Base-by-base conservation (phyloP, 2,888 invertebrate genomes). In the Cantharis rustica region DNA sequence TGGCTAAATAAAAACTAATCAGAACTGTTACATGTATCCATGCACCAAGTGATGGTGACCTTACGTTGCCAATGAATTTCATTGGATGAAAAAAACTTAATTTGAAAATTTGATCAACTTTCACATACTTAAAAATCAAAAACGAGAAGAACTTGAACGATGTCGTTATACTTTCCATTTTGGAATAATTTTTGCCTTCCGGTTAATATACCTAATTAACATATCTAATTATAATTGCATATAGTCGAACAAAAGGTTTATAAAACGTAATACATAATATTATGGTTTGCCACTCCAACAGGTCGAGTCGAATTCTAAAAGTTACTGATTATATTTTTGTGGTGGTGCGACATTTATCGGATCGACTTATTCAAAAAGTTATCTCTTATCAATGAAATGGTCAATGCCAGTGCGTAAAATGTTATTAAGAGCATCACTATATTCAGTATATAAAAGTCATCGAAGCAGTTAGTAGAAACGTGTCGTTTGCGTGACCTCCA, bases 321-420 rank as follows among this genome's bases (percentile, higher is more conserved):
- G 11, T 16, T 17, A 17, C 17, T 23, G 64, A 23, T 17, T 9
- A 16, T 4, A 16, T 13, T 66, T 16, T 66, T 66, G 9, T 17
- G 11, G 20, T 66, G 23, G 23, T 11, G 64, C 64, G 64, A 13
- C 11, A n/a, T 20, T 66, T 66, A 66, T 17, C 20, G 23, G 5
- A 5, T 17, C 63, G 63, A 20, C 68, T 11, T 47, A 66, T 72
- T 62, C 27, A 61, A 68, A 66, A 68, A 62, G 70, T 76, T 76
- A 76, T 75, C 77, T 74, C 69, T 77, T 77, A 77, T 77, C 77
- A 77, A 74, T 76, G 70, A 61, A 68, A 69, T 68, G 77, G 72
- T 77, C 71, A 74, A 61, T 74, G 71, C 72, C 64, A 74, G 68
- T 69, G 74, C 71, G 77, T 77, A 77, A 69, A 64, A 74, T 66